Evolutionary conservation across 2,113 vertebrate genomes (phyloP).

Genomic region (Spea bombifrons): DNA sequence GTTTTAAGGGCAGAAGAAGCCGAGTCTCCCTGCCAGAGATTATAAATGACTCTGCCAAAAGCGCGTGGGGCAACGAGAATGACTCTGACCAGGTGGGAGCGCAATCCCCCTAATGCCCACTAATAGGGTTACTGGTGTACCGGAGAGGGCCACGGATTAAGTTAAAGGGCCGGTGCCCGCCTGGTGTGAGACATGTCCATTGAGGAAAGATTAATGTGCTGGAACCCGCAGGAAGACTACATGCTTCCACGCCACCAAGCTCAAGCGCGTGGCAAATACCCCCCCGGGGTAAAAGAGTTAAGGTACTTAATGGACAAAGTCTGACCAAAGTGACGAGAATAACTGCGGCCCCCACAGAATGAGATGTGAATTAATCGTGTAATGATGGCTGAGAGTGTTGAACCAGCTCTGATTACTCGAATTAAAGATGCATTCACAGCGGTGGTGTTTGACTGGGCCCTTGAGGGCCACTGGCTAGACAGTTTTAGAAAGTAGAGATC

Average conservation of each 20-base stretch:
- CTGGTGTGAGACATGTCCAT: conserved; percentile 10
- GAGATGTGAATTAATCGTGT: too few species aligned
- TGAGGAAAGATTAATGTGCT: conserved; percentile 6
- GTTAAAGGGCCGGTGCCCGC: conserved; percentile 40
- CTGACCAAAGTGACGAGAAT: background rate
- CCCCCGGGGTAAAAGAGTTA: background rate
- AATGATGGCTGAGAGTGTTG: too few species aligned
- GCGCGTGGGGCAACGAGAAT: conserved; percentile 60
- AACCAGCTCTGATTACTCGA: too few species aligned
- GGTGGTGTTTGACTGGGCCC: too few species aligned
- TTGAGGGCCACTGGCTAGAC: too few species aligned
- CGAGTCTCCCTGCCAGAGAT: conserved; percentile 42
- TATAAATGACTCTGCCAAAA: conserved; percentile 56
- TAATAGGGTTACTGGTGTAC: conserved; percentile 34
- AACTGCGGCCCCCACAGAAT: background rate
- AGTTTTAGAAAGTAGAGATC: too few species aligned
- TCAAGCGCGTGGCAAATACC: background rate
- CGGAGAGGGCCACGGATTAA: conserved; percentile 23
- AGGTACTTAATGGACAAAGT: background rate
- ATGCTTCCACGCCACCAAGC: background rate
- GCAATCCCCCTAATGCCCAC: conserved; percentile 30
- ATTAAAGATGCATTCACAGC: too few species aligned
- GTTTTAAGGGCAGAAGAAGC: conserved; percentile 62
- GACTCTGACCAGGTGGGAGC: conserved; percentile 43
- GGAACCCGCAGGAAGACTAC: background rate